Conservation (phyloP, 2,113 vertebrate genomes). For the Delphinapterus leucas region DNA sequence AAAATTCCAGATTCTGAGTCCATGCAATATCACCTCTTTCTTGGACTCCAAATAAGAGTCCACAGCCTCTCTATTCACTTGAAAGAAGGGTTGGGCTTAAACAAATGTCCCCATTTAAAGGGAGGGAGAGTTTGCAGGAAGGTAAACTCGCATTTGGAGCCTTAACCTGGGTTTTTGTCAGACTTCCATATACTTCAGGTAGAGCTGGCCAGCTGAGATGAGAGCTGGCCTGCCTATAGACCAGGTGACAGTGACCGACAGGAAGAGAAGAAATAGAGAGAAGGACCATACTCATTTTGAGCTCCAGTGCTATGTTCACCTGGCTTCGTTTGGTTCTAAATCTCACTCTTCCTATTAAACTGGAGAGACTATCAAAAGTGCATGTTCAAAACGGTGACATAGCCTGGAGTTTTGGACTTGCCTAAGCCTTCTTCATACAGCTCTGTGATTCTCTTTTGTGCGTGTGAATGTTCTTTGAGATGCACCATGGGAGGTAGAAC, state of each 20-base stretch:
- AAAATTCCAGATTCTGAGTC: conserved; percentile 73
- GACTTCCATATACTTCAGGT: conserved; percentile 81
- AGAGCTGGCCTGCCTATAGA: conserved; percentile 76
- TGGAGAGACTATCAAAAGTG: conserved; percentile 75
- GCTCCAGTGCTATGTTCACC: conserved; percentile 64
- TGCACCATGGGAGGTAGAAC: conserved; percentile 66
- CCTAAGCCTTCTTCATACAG: conserved; percentile 73
- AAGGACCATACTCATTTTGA: conserved; percentile 69
- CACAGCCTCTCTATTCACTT: conserved; percentile 71
- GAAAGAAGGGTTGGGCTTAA: conserved; percentile 78
- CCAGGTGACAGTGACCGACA: conserved; percentile 84
- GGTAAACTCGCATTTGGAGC: conserved; percentile 78
- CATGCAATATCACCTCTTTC: conserved; percentile 73
- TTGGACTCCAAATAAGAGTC: conserved; percentile 74
- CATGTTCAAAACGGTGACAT: conserved; percentile 69
- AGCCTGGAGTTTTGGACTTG: conserved; percentile 73
- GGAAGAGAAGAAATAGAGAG: conserved; percentile 81
- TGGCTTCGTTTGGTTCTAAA: conserved; percentile 69
- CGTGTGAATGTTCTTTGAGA: conserved; percentile 74
- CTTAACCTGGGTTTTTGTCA: conserved; percentile 80
- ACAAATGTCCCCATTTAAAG: conserved; percentile 79
- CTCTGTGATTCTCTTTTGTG: conserved; percentile 77
- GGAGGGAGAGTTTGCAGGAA: conserved; percentile 56
- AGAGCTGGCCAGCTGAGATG: conserved; percentile 81
- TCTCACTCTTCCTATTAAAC: conserved; percentile 77